phyloP scores from a whole-genome alignment of 2,888 invertebrate genomes.

The Clistopyga incitator region DNA sequence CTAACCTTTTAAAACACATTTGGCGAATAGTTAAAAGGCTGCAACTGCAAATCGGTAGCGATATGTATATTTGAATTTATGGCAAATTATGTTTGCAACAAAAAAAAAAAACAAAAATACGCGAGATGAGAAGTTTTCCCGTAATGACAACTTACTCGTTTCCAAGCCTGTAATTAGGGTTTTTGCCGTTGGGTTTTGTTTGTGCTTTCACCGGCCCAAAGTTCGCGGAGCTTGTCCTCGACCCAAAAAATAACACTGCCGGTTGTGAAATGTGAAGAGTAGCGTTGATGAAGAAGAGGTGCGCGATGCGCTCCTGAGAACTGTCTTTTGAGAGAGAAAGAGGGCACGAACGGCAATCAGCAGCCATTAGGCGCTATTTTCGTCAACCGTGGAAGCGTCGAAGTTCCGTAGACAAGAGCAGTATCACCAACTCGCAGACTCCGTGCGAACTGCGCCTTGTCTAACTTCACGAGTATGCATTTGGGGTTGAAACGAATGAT shows the following conservation, averaged over 20 bases:
- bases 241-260: constrained; percentile 17
- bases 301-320: neutral
- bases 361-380: constrained; percentile 75
- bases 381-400: constrained; percentile 70
- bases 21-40: too few species aligned
- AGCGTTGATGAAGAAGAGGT: constrained; percentile 23
- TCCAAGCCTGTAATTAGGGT: neutral
- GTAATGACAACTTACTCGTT: neutral
- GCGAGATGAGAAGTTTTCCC: too few species aligned
- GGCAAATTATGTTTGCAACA: too few species aligned
- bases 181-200: neutral
- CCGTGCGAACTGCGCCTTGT: constrained; percentile 56
- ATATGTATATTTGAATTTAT: too few species aligned
- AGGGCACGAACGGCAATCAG: constrained; percentile 70
- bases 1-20: too few species aligned
- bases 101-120: too few species aligned
- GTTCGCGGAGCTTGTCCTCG: constrained; percentile 40
- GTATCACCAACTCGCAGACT: neutral
- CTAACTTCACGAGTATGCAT: constrained; percentile 20
- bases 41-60: too few species aligned
- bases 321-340: constrained; percentile 28
- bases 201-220: neutral
- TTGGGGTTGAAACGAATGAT: constrained; percentile 48
- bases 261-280: constrained; percentile 10
- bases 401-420: constrained; percentile 70